These are phyloP conservation scores for Lithophane leautieri DNA, from an alignment of 2,888 invertebrate species.

Conservation along the genomic window DNA sequence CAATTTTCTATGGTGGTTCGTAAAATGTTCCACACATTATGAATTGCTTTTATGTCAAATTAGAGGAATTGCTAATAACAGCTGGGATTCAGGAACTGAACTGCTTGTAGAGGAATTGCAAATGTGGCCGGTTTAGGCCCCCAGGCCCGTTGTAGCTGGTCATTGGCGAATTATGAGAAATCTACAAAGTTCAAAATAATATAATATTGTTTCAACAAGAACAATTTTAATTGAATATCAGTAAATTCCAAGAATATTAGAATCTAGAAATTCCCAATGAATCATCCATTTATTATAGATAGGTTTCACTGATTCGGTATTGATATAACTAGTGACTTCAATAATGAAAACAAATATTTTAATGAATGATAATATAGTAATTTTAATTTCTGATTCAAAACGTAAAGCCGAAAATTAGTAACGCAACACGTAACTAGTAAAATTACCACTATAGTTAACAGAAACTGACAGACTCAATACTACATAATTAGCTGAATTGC, in stretches of 20 bases:
- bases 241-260: background rate
- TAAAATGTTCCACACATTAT: too few species aligned
- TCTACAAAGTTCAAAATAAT: background rate
- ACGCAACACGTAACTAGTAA: background rate
- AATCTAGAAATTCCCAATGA: background rate
- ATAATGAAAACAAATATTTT: background rate
- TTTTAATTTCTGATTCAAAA: background rate
- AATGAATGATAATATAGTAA: too few species aligned
- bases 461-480: too few species aligned
- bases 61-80: too few species aligned
- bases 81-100: too few species aligned
- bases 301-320: constrained; percentile 12
- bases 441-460: background rate
- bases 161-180: background rate
- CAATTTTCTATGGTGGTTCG: too few species aligned
- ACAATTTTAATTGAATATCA: background rate
- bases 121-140: too few species aligned
- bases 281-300: background rate
- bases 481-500: background rate
- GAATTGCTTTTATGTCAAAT: too few species aligned
- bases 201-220: too few species aligned
- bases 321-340: background rate
- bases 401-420: background rate
- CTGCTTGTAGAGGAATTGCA: too few species aligned
- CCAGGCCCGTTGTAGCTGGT: too few species aligned